Conservation (phyloP, 2,113 vertebrate genomes). For the Dolichallabes microphthalmus region DNA sequence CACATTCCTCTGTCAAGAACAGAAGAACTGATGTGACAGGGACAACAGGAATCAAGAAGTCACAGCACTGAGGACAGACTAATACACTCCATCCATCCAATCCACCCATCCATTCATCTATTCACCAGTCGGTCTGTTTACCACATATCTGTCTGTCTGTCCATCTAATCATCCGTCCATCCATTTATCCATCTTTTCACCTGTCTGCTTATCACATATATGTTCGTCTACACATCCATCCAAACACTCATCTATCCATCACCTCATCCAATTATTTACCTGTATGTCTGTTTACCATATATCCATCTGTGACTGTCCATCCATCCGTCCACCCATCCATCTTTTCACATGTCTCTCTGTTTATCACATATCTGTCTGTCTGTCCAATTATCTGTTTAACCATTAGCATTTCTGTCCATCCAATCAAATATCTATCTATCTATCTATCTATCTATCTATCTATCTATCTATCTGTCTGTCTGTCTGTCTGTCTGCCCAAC, state of each 20-base stretch:
- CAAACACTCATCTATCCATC: background rate
- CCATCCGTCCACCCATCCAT: background rate
- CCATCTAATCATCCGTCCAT: background rate
- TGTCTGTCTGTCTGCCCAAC: background rate
- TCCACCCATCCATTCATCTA: background rate
- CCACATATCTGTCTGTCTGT: background rate
- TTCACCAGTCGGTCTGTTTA: background rate
- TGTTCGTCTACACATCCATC: background rate
- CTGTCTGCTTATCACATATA: background rate
- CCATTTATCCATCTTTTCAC: background rate
- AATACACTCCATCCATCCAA: background rate
- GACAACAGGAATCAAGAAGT: background rate
- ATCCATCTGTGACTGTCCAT: background rate
- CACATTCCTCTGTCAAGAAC: background rate
- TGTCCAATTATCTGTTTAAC: too few species aligned
- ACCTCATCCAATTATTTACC: too few species aligned
- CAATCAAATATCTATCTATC: background rate
- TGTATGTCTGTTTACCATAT: background rate
- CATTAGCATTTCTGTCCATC: too few species aligned
- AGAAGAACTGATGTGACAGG: background rate
- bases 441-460: background rate
- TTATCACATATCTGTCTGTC: too few species aligned
- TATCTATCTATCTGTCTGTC: background rate
- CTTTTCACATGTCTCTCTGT: too few species aligned
- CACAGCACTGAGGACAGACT: background rate